Conservation (phyloP, 2,113 vertebrate genomes). For the Pteronura brasiliensis region DNA sequence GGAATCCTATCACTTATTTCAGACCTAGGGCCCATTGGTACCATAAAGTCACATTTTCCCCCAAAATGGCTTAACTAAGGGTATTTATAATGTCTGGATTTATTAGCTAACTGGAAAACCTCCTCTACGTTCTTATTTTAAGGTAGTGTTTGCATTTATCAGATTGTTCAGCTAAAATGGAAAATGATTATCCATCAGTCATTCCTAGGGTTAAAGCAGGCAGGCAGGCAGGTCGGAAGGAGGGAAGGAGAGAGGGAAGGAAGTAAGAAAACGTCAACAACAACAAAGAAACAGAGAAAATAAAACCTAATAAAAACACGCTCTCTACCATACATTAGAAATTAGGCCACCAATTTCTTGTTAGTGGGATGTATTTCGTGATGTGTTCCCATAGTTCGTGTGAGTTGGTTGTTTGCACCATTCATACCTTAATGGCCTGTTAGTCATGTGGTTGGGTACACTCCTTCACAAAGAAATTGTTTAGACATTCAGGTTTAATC, state of each 20-base stretch:
- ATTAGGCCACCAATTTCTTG: not conserved
- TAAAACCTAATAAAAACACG: not conserved
- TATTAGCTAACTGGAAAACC: not conserved
- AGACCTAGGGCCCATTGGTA: not conserved
- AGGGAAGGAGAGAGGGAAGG: not conserved
- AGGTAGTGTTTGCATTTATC: too few species aligned
- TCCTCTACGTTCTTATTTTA: not conserved
- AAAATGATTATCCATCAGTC: not conserved
- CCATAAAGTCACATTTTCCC: not conserved
- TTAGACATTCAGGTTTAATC: not conserved
- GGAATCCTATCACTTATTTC: not conserved
- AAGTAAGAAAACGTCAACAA: not conserved
- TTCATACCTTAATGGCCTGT: not conserved
- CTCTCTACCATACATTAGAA: not conserved
- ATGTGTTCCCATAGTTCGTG: not conserved
- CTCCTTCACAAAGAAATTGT: not conserved
- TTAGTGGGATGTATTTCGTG: not conserved
- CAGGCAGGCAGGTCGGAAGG: not conserved
- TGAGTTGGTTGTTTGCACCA: not conserved
- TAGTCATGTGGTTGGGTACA: not conserved
- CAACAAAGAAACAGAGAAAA: not conserved
- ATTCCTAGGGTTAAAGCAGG: not conserved
- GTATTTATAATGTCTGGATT: not conserved
- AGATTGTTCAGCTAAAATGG: not conserved
- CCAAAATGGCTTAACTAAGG: not conserved